These are phyloP conservation scores for Apodemus sylvaticus DNA, from an alignment of 2,113 vertebrate species.

Conservation along the genomic window DNA sequence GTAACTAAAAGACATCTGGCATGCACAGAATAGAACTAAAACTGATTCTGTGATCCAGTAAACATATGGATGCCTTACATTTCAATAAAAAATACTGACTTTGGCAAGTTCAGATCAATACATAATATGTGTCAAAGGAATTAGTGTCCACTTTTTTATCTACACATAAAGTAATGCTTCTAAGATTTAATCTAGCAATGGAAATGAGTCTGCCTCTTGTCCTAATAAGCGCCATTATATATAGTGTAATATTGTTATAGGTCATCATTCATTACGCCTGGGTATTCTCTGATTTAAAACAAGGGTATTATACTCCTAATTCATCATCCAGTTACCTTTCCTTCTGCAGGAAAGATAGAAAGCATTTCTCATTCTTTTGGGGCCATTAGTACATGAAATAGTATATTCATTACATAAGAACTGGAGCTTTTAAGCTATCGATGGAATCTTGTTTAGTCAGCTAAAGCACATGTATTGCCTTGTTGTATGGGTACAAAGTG, in stretches of 20 bases:
- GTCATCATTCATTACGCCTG: slow-evolving; percentile 61
- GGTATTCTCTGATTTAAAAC: slow-evolving; percentile 70
- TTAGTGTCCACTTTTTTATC: slow-evolving; percentile 52
- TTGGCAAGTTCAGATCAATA: slow-evolving; percentile 58
- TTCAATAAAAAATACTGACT: slow-evolving; percentile 51
- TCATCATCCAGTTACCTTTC: slow-evolving; percentile 73
- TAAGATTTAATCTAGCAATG: slow-evolving; percentile 56
- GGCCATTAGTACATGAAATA: slow-evolving; percentile 74
- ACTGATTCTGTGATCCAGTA: neutral
- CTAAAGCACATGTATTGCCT: slow-evolving; percentile 73
- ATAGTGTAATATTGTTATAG: slow-evolving; percentile 55
- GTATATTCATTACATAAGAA: slow-evolving; percentile 67
- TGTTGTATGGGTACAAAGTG: slow-evolving; percentile 64
- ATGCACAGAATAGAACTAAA: neutral
- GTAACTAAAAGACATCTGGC: neutral
- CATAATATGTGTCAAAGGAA: slow-evolving; percentile 54
- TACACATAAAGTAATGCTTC: slow-evolving; percentile 70
- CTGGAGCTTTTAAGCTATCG: slow-evolving; percentile 72
- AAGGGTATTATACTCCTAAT: slow-evolving; percentile 67
- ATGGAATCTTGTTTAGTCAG: slow-evolving; percentile 63
- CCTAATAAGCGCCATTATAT: slow-evolving; percentile 68
- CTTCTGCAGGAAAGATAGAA: slow-evolving; percentile 66
- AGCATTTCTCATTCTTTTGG: slow-evolving; percentile 73
- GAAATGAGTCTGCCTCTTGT: slow-evolving; percentile 37
- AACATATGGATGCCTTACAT: slow-evolving; percentile 33